Conservation (phyloP, 2,888 invertebrate genomes). For the Cantharis rufa region DNA sequence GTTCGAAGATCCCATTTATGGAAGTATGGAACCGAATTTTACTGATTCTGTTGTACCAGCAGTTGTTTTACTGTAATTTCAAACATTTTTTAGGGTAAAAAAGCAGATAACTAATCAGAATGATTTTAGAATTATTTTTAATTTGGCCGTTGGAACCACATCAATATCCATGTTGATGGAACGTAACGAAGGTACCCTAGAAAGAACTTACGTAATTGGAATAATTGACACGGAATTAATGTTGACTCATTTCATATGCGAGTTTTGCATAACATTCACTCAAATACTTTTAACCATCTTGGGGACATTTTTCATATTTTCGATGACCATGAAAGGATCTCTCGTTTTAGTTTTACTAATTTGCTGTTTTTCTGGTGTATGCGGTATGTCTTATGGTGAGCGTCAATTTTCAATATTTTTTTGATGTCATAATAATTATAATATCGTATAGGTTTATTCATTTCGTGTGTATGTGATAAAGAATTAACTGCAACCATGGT, state of each 20-base stretch:
- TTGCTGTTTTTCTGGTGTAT: constrained; percentile 81
- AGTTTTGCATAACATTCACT: constrained; percentile 13
- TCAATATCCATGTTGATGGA: constrained; percentile 8
- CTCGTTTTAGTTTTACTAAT: constrained; percentile 74
- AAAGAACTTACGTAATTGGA: neutral
- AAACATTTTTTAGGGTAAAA: neutral
- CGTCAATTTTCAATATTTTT: neutral
- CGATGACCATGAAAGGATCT: constrained; percentile 77
- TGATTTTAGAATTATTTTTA: constrained; percentile 7
- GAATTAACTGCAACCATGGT: constrained; percentile 84
- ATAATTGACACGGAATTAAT: constrained; percentile 8
- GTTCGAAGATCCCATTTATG: constrained; percentile 4
- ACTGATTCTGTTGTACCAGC: constrained; percentile 77
- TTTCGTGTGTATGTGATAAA: constrained; percentile 77
- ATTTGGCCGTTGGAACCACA: neutral
- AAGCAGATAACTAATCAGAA: neutral
- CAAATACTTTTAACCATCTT: constrained; percentile 71
- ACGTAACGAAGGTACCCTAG: constrained; percentile 7
- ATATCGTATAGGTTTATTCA: constrained; percentile 79
- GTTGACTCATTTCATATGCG: constrained; percentile 10
- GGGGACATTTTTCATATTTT: constrained; percentile 76
- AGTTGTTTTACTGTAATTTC: neutral
- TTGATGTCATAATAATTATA: neutral
- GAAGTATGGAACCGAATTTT: constrained; percentile 70
- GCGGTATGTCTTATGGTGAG: constrained; percentile 91